These are phyloP conservation scores for Chymomyza caudatula DNA, from an alignment of 2,888 invertebrate species.

Conservation along the genomic window DNA sequence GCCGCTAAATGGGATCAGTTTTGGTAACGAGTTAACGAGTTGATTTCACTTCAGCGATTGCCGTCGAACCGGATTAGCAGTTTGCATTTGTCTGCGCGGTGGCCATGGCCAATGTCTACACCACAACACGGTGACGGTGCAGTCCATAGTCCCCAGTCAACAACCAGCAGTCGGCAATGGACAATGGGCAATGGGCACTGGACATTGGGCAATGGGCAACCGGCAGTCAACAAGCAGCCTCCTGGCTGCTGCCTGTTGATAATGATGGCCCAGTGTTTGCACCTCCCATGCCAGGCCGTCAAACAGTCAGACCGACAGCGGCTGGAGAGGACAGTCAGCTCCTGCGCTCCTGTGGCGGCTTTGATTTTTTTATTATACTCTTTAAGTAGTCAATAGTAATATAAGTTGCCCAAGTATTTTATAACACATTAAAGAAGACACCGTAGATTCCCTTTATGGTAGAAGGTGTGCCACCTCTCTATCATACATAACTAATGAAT, in stretches of 20 bases:
- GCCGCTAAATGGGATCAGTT: constrained; percentile 73
- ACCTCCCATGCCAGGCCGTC: constrained; percentile 59
- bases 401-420: neutral
- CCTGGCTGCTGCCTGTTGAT: neutral
- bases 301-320: neutral
- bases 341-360: constrained; percentile 48
- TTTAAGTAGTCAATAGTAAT: neutral
- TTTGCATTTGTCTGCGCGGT: constrained; percentile 44
- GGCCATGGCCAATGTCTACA: constrained; percentile 73
- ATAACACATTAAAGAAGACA: neutral
- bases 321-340: neutral
- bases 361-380: constrained; percentile 30
- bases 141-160: constrained; percentile 60
- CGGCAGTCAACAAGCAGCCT: neutral
- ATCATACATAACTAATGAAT: too few species aligned
- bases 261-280: constrained; percentile 46
- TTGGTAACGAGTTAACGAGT: constrained; percentile 77
- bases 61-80: constrained; percentile 65
- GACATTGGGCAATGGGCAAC: neutral
- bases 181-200: neutral
- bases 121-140: constrained; percentile 71
- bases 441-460: neutral
- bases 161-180: constrained; percentile 48
- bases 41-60: constrained; percentile 76
- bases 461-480: neutral